Percentiles rank a stretch among this genome's conserved stretches.
Conservation (phyloP, 2,113 vertebrate species). For the Indicator maculatus region DNA sequence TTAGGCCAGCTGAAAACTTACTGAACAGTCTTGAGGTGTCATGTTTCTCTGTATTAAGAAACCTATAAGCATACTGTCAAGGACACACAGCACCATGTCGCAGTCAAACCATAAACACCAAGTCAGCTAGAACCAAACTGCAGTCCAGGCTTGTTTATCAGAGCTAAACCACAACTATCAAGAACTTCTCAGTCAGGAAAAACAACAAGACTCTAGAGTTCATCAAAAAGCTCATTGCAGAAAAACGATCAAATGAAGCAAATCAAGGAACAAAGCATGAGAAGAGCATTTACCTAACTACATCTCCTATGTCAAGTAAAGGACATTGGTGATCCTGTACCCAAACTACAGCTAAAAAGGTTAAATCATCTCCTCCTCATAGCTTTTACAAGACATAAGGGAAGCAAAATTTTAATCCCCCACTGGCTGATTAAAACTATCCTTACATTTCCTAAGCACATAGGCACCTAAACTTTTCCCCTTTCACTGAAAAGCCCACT, state of each 20-base stretch:
- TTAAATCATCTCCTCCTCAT: background rate
- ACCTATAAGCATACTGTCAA: background rate
- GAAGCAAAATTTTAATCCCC: background rate
- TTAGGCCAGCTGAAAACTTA: background rate
- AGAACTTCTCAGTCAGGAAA: background rate
- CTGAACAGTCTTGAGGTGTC: background rate
- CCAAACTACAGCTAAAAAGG: background rate
- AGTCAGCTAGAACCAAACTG: background rate
- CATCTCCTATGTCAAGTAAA: background rate
- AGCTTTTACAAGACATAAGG: background rate
- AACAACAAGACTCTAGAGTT: background rate
- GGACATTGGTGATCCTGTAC: background rate
- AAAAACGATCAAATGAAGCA: background rate
- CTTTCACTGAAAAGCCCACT: background rate
- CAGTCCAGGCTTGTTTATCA: background rate
- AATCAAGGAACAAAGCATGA: rapidly evolving
- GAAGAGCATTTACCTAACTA: background rate
- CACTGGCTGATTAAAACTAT: background rate
- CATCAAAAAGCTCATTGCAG: background rate
- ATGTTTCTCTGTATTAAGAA: background rate
- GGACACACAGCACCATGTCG: background rate
- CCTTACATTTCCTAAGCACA: background rate
- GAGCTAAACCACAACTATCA: background rate
- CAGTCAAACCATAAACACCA: background rate
- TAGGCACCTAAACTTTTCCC: background rate